Base-by-base conservation (phyloP, 2,888 invertebrate species). In the Arctia plantaginis region DNA sequence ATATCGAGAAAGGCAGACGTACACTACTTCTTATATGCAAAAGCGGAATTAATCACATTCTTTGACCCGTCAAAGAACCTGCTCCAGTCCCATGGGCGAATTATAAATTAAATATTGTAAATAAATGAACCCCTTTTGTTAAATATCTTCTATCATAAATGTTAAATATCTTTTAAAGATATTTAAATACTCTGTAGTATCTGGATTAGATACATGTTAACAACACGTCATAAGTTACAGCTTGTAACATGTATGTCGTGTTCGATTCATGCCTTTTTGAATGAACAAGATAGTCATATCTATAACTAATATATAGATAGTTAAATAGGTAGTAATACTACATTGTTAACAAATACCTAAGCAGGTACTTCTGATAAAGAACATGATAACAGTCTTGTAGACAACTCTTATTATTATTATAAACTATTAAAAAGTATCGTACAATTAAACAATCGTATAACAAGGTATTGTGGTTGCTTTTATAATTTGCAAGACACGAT, bases 321-420 rank as follows among this genome's bases (percentile, higher is more conserved):
- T 66, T 78, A 78, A 72, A 71, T 74, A 75, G 35, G 59, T 62
- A 62, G 30, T 30, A 66, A 72, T 66, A 74, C 72, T 78, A 76
- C 73, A 82, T 81, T 71, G 75, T 18, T 27, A 47, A 66, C 66
- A 66, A 78, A 70, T 76, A 74, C 69, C 67, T 27, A 27, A 3
- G 8, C 20, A 41, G 20, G 7, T 74, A 71, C 73, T 62, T 13
- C 47, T 73, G 80, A 79, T 80, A 74, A 79, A 59, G 66, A 67
- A 75, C 62, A 74, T 74, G 85, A 83, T 85, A 85, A 75, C 69
- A 73, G 51, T 30, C 51, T 33, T 47, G 64, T 68, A 41, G 72
- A 79, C 77, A 64, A 78, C 55, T 68, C 75, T 74, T 79, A 82
- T 75, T 76, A 75, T 68, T 51, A 73, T 51, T 47, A 33, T 55